Conservation (phyloP, 2,888 invertebrate genomes). For the Polydrusus pterygomalis region DNA sequence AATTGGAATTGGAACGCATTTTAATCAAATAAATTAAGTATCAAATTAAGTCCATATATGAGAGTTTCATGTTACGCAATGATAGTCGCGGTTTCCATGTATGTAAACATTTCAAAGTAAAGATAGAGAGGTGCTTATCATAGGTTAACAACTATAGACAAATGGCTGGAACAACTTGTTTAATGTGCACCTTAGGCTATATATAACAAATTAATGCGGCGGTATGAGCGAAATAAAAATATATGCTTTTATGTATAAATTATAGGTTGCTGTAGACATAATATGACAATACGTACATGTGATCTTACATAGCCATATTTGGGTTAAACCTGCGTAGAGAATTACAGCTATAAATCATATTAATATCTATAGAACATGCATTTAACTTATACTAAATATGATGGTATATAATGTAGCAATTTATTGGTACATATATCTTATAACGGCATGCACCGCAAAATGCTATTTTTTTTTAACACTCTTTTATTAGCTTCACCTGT, state of each 20-base stretch:
- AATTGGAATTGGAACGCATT: constrained; percentile 63
- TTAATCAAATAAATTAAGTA: constrained; percentile 64
- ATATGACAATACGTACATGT: neutral
- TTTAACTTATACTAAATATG: neutral
- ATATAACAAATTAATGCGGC: constrained; percentile 27
- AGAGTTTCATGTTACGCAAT: constrained; percentile 48
- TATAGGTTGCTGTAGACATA: neutral
- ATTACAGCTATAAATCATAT: constrained; percentile 8
- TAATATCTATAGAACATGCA: neutral
- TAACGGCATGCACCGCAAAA: too few relatives aligned
- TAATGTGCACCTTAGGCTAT: constrained; percentile 45
- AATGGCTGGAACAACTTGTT: constrained; percentile 49
- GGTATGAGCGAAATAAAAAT: neutral
- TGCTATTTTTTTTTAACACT: too few relatives aligned
- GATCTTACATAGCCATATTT: neutral
- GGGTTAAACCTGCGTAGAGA: neutral
- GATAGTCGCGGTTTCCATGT: constrained; percentile 39
- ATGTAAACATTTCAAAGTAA: constrained; percentile 40
- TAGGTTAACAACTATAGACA: constrained; percentile 52
- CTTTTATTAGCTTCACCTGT: too few relatives aligned
- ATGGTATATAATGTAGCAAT: too few relatives aligned
- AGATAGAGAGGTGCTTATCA: constrained; percentile 49
- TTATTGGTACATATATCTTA: too few relatives aligned
- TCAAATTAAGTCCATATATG: constrained; percentile 63
- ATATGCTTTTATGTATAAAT: neutral